Conservation (phyloP, 2,888 invertebrate species). For the Theretra japonica region DNA sequence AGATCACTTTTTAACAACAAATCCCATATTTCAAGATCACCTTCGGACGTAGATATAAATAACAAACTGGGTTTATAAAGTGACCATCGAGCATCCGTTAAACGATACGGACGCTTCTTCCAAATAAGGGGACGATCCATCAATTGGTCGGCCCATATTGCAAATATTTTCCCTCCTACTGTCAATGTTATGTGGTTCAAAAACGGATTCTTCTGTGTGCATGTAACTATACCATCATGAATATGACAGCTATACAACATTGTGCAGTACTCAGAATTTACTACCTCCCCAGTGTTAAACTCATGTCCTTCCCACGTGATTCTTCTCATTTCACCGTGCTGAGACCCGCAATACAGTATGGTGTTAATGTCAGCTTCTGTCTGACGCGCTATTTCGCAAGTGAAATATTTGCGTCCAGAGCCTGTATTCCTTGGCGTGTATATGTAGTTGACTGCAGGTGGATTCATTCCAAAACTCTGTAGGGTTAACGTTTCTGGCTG, state of each 20-base stretch:
- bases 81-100: constrained; percentile 91
- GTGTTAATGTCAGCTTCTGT: constrained; percentile 61
- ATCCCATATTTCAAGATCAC: constrained; percentile 93
- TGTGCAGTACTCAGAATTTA: constrained; percentile 85
- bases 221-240: constrained; percentile 89
- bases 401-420: constrained; percentile 74
- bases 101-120: constrained; percentile 84
- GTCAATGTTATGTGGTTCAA: constrained; percentile 86
- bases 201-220: constrained; percentile 86
- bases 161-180: constrained; percentile 90
- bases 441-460: constrained; percentile 64
- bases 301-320: constrained; percentile 88
- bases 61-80: constrained; percentile 89
- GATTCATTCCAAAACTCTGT: constrained; percentile 72
- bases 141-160: constrained; percentile 89
- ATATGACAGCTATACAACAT: constrained; percentile 78
- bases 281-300: constrained; percentile 85
- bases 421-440: constrained; percentile 61
- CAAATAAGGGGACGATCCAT: constrained; percentile 86
- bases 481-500: constrained; percentile 69
- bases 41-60: constrained; percentile 89
- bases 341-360: constrained; percentile 69
- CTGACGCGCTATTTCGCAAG: constrained; percentile 62
- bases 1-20: constrained; percentile 88
- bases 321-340: constrained; percentile 74